Evolutionary conservation across 2,888 invertebrate species (phyloP).

Genomic region (Xanthorhoe spadicearia): DNA sequence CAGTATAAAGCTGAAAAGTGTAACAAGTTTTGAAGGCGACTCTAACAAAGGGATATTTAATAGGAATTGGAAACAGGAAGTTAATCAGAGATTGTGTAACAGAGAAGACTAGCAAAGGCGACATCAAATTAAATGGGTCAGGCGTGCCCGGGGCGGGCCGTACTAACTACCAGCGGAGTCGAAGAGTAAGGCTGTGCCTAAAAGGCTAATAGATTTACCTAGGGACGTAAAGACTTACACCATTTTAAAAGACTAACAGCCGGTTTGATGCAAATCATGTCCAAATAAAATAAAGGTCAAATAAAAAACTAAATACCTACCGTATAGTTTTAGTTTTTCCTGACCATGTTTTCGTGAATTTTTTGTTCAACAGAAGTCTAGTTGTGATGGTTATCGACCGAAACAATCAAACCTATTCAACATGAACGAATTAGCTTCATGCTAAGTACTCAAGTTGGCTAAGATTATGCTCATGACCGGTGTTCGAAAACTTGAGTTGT

Average conservation of each 20-base stretch:
- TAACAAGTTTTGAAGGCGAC: conserved; percentile 47
- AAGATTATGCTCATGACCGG: background rate
- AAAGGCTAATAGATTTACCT: too few species aligned
- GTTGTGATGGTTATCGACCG: background rate
- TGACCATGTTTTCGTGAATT: too few species aligned
- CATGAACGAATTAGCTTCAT: too few species aligned
- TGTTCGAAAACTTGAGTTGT: background rate
- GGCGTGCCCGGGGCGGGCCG: conserved; percentile 49
- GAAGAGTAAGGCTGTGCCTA: conserved; percentile 29
- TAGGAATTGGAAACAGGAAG: conserved; percentile 79
- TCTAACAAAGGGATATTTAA: conserved; percentile 69
- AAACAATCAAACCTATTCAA: background rate
- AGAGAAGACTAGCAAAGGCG: conserved; percentile 56
- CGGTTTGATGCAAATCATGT: too few species aligned
- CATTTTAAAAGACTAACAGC: too few species aligned
- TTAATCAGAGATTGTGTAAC: conserved; percentile 72
- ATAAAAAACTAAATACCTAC: too few species aligned
- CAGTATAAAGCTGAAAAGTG: conserved; percentile 22
- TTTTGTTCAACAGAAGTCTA: background rate
- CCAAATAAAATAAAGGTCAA: too few species aligned
- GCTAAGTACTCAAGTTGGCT: background rate
- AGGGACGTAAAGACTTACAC: too few species aligned
- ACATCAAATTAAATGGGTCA: conserved; percentile 74
- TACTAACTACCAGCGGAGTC: conserved; percentile 42
- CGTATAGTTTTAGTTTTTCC: too few species aligned